phyloP scores from a whole-genome alignment of 2,888 invertebrate genomes.

The Azorinus chamasolen region DNA sequence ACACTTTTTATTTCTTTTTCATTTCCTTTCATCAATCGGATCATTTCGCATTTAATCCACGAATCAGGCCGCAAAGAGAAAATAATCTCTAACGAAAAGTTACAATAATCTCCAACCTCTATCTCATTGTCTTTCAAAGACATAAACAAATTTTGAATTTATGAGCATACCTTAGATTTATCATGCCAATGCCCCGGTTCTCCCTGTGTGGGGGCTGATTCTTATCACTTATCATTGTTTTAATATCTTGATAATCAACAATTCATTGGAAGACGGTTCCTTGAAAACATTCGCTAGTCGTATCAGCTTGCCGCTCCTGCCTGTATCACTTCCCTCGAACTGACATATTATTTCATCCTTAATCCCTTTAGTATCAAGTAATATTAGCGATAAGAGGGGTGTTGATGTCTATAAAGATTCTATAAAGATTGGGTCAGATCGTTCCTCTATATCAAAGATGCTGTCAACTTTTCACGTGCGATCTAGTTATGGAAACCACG shows the following conservation, averaged over 20 bases:
- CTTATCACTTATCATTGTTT: constrained; percentile 58
- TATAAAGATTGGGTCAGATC: constrained; percentile 65
- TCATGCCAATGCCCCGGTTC: constrained; percentile 25
- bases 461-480: constrained; percentile 55
- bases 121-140: constrained; percentile 56
- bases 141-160: constrained; percentile 65
- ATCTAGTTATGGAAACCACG: constrained; percentile 38
- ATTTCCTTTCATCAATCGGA: constrained; percentile 38
- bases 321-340: constrained; percentile 49
- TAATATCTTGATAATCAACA: constrained; percentile 56
- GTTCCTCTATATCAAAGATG: constrained; percentile 41
- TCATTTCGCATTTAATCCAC: constrained; percentile 23
- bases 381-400: constrained; percentile 63
- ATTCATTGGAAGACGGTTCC: constrained; percentile 37
- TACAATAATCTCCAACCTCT: constrained; percentile 35
- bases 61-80: constrained; percentile 23
- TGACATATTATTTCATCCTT: constrained; percentile 60
- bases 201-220: constrained; percentile 51
- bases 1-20: too few species aligned
- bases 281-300: constrained; percentile 37
- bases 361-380: constrained; percentile 65
- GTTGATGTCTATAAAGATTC: constrained; percentile 64
- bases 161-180: constrained; percentile 50
- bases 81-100: constrained; percentile 34
- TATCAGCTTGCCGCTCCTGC: constrained; percentile 41